A percentile compares a stretch with the other conserved stretches of the same genome.
Evolutionary conservation across 2,113 vertebrate genomes (phyloP).

Genomic region (Ancistrus triradiatus): DNA sequence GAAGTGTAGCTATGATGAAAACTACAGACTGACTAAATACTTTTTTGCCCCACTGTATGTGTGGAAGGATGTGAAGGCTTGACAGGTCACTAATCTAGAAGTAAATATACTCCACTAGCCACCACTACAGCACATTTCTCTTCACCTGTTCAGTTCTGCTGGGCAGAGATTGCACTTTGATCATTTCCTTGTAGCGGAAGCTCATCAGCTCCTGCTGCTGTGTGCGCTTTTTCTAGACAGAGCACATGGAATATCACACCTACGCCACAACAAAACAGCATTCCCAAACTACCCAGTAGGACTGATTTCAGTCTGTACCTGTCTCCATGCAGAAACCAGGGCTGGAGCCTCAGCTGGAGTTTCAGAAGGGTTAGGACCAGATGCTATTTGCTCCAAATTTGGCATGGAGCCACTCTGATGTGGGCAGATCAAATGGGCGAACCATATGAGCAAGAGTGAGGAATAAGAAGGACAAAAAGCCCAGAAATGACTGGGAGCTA

Average conservation of each 20-base stretch:
- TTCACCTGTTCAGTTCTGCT: constrained; percentile 51
- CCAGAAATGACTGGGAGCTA: background rate
- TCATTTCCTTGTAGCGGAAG: constrained; percentile 60
- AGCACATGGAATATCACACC: background rate
- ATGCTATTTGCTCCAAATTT: constrained; percentile 65
- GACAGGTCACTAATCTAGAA: background rate
- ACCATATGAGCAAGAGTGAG: background rate
- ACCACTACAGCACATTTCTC: background rate
- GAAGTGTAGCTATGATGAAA: no score
- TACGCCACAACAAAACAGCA: background rate
- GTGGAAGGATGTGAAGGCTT: background rate
- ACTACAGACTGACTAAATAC: no score
- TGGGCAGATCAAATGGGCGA: constrained; percentile 20
- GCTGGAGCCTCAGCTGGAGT: constrained; percentile 60
- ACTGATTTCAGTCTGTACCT: constrained; percentile 75
- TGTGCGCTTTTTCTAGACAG: constrained; percentile 56
- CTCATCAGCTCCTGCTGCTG: constrained; percentile 63
- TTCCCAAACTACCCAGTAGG: no score
- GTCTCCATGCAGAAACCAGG: constrained; percentile 77
- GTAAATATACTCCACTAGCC: background rate
- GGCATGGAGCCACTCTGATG: constrained; percentile 62
- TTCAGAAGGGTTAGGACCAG: constrained; percentile 51
- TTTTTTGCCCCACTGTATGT: no score
- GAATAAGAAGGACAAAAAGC: constrained; percentile 32
- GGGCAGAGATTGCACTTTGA: constrained; percentile 46